A percentile compares a stretch with the other conserved stretches of the same genome.
phyloP scores from a whole-genome alignment of 2,888 invertebrate genomes.

The Toxonevra muliebris region DNA sequence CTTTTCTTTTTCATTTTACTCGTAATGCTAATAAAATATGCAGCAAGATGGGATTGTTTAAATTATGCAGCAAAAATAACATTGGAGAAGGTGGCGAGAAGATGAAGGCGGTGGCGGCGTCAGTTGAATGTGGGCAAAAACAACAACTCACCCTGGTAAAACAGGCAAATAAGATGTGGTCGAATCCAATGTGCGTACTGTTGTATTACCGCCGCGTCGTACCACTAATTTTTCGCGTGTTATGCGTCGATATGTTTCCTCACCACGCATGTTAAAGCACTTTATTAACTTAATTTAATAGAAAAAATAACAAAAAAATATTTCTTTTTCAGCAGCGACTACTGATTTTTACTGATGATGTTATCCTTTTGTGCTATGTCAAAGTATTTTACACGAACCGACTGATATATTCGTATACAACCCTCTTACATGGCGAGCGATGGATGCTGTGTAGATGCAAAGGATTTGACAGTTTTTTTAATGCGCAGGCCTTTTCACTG shows the following conservation, averaged over 20 bases:
- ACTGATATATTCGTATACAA: constrained; percentile 28
- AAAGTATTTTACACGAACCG: not conserved
- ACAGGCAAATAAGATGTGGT: constrained; percentile 64
- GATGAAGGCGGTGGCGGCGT: too few species aligned
- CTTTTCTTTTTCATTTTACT: not conserved
- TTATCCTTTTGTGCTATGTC: constrained; percentile 31
- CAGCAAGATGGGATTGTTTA: not conserved
- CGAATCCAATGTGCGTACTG: constrained; percentile 64
- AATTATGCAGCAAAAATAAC: too few species aligned
- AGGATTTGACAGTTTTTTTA: constrained; percentile 10
- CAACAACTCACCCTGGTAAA: constrained; percentile 54
- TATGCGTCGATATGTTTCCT: constrained; percentile 63
- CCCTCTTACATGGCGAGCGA: constrained; percentile 26
- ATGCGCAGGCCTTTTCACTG: constrained; percentile 41
- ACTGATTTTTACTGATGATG: constrained; percentile 39
- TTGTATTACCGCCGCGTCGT: constrained; percentile 58
- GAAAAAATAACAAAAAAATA: constrained; percentile 16
- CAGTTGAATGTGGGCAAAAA: not conserved
- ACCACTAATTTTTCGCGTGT: constrained; percentile 65
- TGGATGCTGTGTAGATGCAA: constrained; percentile 32
- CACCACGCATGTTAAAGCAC: constrained; percentile 57
- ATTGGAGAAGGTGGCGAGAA: too few species aligned
- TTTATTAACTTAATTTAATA: constrained; percentile 23
- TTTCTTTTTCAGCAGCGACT: constrained; percentile 15
- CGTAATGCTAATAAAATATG: not conserved